These are phyloP conservation scores for Spermophilus dauricus DNA, from an alignment of 2,113 vertebrate species.

Conservation along the genomic window DNA sequence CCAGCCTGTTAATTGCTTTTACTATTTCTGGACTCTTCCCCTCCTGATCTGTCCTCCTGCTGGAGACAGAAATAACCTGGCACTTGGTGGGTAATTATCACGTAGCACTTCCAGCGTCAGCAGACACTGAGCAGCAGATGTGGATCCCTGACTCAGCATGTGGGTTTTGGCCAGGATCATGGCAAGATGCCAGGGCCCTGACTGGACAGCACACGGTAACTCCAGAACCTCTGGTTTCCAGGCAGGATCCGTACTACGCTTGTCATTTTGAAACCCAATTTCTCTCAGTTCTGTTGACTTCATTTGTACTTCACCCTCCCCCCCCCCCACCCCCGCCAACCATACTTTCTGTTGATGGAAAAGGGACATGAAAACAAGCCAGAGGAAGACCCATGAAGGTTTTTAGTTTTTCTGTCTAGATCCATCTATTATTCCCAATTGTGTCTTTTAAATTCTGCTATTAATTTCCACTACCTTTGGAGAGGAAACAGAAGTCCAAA, in stretches of 20 bases:
- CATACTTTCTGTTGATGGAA: neutral
- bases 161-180: neutral
- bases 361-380: neutral
- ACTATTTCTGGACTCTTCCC: slow-evolving; percentile 78
- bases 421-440: no score
- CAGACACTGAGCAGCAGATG: neutral
- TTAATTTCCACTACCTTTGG: neutral
- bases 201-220: rapidly evolving
- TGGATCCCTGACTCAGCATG: slow-evolving; percentile 53
- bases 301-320: no score
- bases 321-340: no score
- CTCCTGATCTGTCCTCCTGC: slow-evolving; percentile 71
- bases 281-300: neutral
- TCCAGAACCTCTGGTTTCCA: rapidly evolving
- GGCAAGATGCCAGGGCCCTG: rapidly evolving
- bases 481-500: neutral
- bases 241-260: rapidly evolving
- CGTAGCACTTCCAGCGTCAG: neutral
- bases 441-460: neutral
- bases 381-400: neutral
- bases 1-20: slow-evolving; percentile 73
- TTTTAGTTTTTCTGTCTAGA: neutral
- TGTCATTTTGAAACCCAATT: neutral
- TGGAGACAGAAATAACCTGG: slow-evolving; percentile 80
- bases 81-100: slow-evolving; percentile 64